These are phyloP conservation scores for Typhlomys cinereus DNA, from an alignment of 2,113 vertebrate genomes.

Conservation along the genomic window DNA sequence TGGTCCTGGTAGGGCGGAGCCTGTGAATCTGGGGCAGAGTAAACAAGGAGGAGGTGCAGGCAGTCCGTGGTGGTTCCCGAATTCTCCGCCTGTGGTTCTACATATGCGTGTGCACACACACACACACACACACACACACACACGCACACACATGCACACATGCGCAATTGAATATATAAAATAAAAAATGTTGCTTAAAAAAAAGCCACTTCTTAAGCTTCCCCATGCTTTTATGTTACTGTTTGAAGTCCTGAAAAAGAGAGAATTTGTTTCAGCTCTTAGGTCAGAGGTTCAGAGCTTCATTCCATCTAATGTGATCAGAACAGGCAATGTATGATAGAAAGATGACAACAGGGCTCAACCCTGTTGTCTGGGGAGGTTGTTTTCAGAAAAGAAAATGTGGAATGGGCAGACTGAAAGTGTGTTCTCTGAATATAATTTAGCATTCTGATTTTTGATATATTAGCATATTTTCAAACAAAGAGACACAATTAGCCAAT, in stretches of 20 bases:
- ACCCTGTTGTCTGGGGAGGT: neutral
- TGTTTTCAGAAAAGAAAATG: neutral
- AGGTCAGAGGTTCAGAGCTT: neutral
- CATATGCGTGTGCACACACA: too few relatives aligned
- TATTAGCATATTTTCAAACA: neutral
- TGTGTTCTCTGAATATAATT: neutral
- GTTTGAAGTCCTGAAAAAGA: constrained; percentile 12
- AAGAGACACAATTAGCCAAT: neutral
- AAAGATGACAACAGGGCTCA: neutral
- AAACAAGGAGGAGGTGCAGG: too few relatives aligned
- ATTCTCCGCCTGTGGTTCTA: too few relatives aligned
- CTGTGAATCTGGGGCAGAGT: too few relatives aligned
- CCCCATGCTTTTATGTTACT: neutral
- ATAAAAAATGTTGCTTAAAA: too few relatives aligned
- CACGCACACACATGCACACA: too few relatives aligned
- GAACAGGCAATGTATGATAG: neutral
- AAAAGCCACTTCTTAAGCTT: too few relatives aligned
- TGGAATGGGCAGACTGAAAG: neutral
- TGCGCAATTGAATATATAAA: too few relatives aligned
- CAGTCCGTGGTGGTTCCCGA: too few relatives aligned
- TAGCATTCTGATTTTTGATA: neutral
- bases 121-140: too few relatives aligned
- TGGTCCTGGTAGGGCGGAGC: too few relatives aligned
- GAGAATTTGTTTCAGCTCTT: neutral
- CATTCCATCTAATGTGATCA: neutral